Base-by-base conservation (phyloP, 2,797 vertebrate species). In the Nyctibius grandis region DNA sequence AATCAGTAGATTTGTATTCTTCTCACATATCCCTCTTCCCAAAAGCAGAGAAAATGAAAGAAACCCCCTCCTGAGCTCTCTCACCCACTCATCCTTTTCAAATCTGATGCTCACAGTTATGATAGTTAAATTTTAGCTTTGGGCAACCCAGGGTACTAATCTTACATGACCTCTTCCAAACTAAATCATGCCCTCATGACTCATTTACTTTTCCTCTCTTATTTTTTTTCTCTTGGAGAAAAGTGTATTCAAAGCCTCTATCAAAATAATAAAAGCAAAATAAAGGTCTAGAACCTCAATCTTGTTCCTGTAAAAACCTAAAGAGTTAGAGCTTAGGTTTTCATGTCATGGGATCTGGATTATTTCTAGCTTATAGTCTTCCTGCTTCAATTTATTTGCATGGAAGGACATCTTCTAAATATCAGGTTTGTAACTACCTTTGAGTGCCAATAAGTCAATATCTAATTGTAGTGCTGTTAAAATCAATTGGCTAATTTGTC, bases 31-130 rank as follows among this genome's bases (percentile, higher is more conserved):
- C 25, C 22, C 29, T 85, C 68, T 89, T 91, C 70, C 85, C 67
- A 78, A 93, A 96, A 94, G 79, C 64, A 97, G 60, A 80, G 81
- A 89, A 96, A 96, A 96, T 84, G 78, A 95, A 96, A 95, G 92
- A 92, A 96, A 16, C 73, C 54, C 56, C 93, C 85, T 89, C 61
- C 83, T 94, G 89, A 34, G 60, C 54, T 76, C 51, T 92, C 83
- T 96, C 89, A 89, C 87, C 64, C 85, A 88, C 94, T 95, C 85
- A 93, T 93, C 73, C 87, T 64, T 96, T 88, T 89, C 61, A 89
- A 72, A 83, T 70, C 72, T 92, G 82, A 83, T 95, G 45, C 69
- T 93, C 51, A 45, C 81, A 60, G 81, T 96, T 95, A 85, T 26
- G 81, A 93, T 90, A 86, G 88, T 84, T 92, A 81, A 83, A 87